Conservation (phyloP, 2,888 invertebrate species). For the Ochlodes sylvanus region DNA sequence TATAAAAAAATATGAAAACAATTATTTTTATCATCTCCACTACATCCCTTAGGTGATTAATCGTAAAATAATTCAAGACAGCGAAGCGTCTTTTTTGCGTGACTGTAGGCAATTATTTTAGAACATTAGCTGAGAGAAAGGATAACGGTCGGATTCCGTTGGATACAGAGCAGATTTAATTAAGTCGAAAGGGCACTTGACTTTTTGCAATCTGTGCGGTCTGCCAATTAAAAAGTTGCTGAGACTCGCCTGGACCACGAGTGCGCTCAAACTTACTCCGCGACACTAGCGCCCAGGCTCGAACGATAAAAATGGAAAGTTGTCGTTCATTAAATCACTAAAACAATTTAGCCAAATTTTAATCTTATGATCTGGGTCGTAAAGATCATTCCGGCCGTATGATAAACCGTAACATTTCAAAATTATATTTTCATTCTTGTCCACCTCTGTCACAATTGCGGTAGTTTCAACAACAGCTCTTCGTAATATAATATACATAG, state of each 20-base stretch:
- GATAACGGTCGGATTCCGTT: slow-evolving; percentile 42
- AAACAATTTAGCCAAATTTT: not conserved
- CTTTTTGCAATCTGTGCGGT: slow-evolving; percentile 71
- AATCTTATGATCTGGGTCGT: not conserved
- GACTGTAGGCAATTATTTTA: slow-evolving; percentile 24
- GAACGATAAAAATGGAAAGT: slow-evolving; percentile 14
- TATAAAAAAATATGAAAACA: not conserved
- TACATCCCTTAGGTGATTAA: not conserved
- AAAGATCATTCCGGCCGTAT: not conserved
- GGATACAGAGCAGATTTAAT: slow-evolving; percentile 75
- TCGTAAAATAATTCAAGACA: not conserved
- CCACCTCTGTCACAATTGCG: not conserved
- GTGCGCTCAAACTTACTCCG: slow-evolving; percentile 60
- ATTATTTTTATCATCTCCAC: not conserved
- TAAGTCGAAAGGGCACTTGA: slow-evolving; percentile 71
- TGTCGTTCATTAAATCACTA: slow-evolving; percentile 1
- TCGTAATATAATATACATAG: too few species aligned
- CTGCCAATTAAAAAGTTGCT: slow-evolving; percentile 79
- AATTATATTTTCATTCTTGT: not conserved
- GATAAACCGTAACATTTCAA: not conserved
- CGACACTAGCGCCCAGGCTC: slow-evolving; percentile 48
- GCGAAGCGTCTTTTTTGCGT: not conserved
- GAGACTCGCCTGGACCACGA: slow-evolving; percentile 60
- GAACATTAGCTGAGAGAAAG: slow-evolving; percentile 25
- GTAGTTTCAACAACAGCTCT: not conserved